These are phyloP conservation scores for Drosophila macrospina DNA, from an alignment of 2,888 invertebrate species.

Conservation along the genomic window DNA sequence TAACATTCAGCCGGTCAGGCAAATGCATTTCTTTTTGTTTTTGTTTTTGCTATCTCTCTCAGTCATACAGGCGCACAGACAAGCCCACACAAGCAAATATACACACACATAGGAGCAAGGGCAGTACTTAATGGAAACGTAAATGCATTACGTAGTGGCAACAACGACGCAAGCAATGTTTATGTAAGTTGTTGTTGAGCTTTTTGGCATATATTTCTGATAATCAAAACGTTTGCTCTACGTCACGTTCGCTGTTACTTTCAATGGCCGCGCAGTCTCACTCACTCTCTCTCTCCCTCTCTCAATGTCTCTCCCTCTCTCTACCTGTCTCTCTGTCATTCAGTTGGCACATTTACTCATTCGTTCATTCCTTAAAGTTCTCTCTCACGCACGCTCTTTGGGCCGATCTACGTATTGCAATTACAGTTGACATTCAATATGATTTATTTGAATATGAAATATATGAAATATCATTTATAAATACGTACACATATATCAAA, in stretches of 20 bases:
- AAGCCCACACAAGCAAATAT: conserved; percentile 4
- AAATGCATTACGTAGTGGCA: conserved; percentile 45
- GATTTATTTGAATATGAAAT: background rate
- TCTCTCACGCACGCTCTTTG: background rate
- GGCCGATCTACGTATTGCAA: conserved; percentile 49
- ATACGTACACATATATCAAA: conserved; percentile 14
- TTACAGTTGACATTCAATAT: conserved; percentile 13
- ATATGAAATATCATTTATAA: conserved; percentile 3
- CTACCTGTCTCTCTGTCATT: conserved; percentile 1
- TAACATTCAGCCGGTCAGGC: background rate
- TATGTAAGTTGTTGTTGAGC: conserved; percentile 52
- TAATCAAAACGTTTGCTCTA: conserved; percentile 12
- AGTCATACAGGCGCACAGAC: background rate
- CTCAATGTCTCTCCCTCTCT: conserved; percentile 11
- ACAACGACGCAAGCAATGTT: conserved; percentile 19
- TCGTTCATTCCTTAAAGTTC: background rate
- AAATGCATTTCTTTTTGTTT: conserved; percentile 5
- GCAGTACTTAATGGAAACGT: conserved; percentile 28
- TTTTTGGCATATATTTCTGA: conserved; percentile 29
- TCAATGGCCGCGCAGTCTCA: conserved; percentile 9
- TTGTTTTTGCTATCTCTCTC: conserved; percentile 16
- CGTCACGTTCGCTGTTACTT: conserved; percentile 8
- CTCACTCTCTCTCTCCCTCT: conserved; percentile 4
- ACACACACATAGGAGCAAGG: conserved; percentile 1
- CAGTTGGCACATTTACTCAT: background rate